Conservation (phyloP, 2,113 vertebrate species). For the Vicugna pacos region DNA sequence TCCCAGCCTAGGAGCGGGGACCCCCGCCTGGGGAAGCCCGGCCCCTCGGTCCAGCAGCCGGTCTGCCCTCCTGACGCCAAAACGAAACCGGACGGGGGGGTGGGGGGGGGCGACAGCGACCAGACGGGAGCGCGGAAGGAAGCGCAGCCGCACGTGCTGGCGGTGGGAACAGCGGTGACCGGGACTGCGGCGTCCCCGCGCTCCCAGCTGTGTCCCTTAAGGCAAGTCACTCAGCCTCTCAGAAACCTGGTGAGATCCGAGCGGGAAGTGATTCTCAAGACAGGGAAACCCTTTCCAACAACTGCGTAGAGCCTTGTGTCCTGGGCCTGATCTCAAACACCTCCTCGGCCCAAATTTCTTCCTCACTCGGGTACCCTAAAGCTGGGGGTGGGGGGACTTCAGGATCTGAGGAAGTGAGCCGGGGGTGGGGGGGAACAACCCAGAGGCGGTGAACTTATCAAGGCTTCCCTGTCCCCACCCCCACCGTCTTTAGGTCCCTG, state of each 20-base stretch:
- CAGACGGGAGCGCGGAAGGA: slow-evolving; percentile 27
- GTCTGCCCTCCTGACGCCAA: neutral
- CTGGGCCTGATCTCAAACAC: neutral
- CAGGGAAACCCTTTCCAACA: neutral
- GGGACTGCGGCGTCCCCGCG: neutral
- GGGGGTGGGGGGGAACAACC: too few species aligned
- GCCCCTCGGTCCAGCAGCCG: neutral
- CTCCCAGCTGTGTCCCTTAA: neutral
- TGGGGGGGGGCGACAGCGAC: neutral
- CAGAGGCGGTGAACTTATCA: too few species aligned
- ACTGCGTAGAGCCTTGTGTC: neutral
- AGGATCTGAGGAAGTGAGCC: neutral
- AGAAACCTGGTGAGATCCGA: neutral
- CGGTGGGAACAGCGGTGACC: neutral
- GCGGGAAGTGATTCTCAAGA: neutral
- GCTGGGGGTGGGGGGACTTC: neutral
- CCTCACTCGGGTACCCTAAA: neutral
- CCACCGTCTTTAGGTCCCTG: too few species aligned
- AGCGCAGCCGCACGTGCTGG: neutral
- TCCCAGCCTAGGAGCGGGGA: too few species aligned
- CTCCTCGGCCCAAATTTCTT: neutral
- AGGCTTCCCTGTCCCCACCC: too few species aligned
- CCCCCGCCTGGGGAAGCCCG: neutral
- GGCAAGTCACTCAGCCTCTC: neutral
- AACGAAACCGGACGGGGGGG: neutral